Base-by-base conservation (phyloP, 2,797 vertebrate genomes). In the Trichosurus vulpecula region DNA sequence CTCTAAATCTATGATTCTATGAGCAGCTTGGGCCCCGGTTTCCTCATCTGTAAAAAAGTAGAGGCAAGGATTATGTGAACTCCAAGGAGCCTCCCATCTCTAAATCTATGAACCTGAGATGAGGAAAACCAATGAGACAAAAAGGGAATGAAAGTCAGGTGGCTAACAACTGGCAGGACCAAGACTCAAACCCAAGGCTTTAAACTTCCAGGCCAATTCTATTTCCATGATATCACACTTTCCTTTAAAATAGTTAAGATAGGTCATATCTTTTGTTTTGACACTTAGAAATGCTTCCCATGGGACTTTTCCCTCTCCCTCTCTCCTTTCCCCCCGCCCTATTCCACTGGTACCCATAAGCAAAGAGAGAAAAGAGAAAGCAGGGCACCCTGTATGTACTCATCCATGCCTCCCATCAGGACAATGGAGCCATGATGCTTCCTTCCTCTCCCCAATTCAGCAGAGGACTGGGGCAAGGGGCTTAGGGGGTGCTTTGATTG, bases 401-500 rank as follows among this genome's bases (percentile, higher is more conserved):
- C 35, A 74, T 74, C n/a, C 19, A 22, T 19, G n/a, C 19, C 41
- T 81, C 74, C 8, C 19, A 81, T 81, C 11, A 47, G 66, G 19
- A 74, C 19, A 81, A 27, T 41, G 14, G 41, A 27, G 41, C 19
- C 41, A 47, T 47, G 41, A 41, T 41, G 19, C 22, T 81, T 81
- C 74, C 41, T 81, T 47, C 2, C 41, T 9, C 74, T 47, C 56
- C 91, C 90, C 25, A 29, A 0, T 25, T 91, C 91, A 54, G 0
- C 31, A n/a, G 9, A 12, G 51, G 93, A 11, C 22, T 25, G 35
- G 90, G 22, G 16, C 0, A 6, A 81, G 90, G 66, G 53, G 19
- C 95, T 92, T 9, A 47, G 54, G 56, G 74, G 92, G 55, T 58
- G 52, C 56, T 93, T 31, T 19, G 66, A 81, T 94, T 96, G 90